A percentile compares a stretch with the other conserved stretches of the same genome.
Evolutionary conservation across 2,113 vertebrate genomes (phyloP).

Genomic region (Percina caprodes): DNA sequence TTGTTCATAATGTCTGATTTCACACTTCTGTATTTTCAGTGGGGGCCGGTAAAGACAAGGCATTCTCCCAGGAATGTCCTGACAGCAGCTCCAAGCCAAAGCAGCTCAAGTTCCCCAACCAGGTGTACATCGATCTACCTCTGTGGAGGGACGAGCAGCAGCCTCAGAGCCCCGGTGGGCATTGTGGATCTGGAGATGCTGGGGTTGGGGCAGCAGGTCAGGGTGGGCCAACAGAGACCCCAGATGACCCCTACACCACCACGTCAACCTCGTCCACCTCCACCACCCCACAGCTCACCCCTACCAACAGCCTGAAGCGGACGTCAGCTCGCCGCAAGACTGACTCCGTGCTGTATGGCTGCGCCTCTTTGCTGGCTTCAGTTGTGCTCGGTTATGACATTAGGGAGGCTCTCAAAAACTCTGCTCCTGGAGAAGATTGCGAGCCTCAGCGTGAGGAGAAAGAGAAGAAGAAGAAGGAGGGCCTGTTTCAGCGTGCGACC

Average conservation of each 20-base stretch:
- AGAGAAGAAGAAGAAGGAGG: conserved; percentile 90
- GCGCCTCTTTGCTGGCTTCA: conserved; percentile 88
- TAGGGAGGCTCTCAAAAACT: conserved; percentile 82
- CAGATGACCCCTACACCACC: conserved; percentile 84
- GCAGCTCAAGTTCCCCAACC: conserved; percentile 89
- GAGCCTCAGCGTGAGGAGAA: conserved; percentile 88
- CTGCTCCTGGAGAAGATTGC: conserved; percentile 79
- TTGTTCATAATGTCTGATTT: not conserved
- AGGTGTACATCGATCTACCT: conserved; percentile 92
- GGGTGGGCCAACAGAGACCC: conserved; percentile 74
- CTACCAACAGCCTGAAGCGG: conserved; percentile 88
- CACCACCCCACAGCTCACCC: conserved; percentile 89
- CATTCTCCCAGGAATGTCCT: conserved; percentile 78
- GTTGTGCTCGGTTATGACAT: conserved; percentile 91
- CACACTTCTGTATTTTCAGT: conserved; percentile 30
- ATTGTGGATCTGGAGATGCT: conserved; percentile 73
- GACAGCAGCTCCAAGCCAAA: conserved; percentile 91
- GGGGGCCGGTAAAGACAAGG: conserved; percentile 84
- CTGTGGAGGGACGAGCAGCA: conserved; percentile 91
- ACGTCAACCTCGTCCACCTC: conserved; percentile 86
- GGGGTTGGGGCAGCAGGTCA: conserved; percentile 47
- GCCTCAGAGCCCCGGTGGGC: conserved; percentile 64
- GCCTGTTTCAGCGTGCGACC: conserved; percentile 88
- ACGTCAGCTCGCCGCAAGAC: conserved; percentile 84
- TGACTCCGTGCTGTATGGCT: conserved; percentile 87